These are phyloP conservation scores for Hyperoplus immaculatus DNA, from an alignment of 2,797 vertebrate genomes.

Conservation along the genomic window DNA sequence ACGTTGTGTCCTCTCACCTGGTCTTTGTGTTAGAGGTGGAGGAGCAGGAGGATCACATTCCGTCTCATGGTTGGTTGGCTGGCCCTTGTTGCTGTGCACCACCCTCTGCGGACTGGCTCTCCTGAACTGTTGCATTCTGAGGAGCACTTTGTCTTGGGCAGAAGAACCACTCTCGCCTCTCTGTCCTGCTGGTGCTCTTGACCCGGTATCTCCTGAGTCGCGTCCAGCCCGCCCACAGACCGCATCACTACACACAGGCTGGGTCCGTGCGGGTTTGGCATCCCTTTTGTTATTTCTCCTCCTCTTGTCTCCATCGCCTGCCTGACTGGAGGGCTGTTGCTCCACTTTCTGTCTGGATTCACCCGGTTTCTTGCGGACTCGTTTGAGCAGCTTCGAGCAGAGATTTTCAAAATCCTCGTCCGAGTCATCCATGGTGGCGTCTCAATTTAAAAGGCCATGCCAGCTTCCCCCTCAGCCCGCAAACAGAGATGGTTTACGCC, in stretches of 20 bases:
- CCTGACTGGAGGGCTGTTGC: conserved; percentile 33
- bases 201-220: conserved; percentile 29
- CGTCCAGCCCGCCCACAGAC: conserved; percentile 3
- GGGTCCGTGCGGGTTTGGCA: conserved; percentile 1
- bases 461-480: conserved; percentile 8
- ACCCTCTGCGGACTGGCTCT: conserved; percentile 86
- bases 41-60: not conserved
- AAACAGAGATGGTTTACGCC: not conserved
- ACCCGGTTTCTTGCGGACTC: conserved; percentile 84
- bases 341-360: conserved; percentile 53
- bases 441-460: not conserved
- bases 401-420: conserved; percentile 92
- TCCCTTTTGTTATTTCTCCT: conserved; percentile 41
- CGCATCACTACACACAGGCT: conserved; percentile 22
- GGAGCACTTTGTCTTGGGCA: conserved; percentile 87
- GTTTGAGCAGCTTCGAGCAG: conserved; percentile 87
- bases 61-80: not conserved
- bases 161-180: not conserved
- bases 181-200: not conserved
- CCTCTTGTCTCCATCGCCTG: conserved; percentile 40
- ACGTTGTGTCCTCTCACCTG: conserved; percentile 51
- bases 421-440: conserved; percentile 90
- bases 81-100: conserved; percentile 49
- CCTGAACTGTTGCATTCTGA: conserved; percentile 92
- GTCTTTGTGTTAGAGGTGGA: not conserved